A percentile compares a stretch with the other conserved stretches of the same genome.
Conservation (phyloP, 1,140 invertebrate genomes). For the Platyscapa corneri region DNA sequence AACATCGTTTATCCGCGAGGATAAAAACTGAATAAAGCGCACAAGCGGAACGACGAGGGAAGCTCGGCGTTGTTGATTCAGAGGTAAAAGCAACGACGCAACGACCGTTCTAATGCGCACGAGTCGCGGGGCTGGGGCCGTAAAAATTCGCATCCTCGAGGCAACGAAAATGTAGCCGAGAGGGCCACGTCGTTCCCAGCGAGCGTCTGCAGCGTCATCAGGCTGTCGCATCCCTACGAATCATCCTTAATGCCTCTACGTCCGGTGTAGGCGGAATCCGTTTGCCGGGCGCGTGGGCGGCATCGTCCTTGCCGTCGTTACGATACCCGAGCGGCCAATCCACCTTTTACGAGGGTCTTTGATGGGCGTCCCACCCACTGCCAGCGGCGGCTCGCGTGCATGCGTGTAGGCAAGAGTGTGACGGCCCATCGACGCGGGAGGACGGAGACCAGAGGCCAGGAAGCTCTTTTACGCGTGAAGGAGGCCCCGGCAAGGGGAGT, state of each 20-base stretch:
- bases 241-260: conserved; percentile 31
- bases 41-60: no score
- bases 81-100: no score
- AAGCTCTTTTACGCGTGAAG: background rate
- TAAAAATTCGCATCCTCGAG: no score
- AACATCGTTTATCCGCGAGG: no score
- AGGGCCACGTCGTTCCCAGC: background rate
- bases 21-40: no score
- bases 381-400: background rate
- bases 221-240: conserved; percentile 8
- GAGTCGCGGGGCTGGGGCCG: no score
- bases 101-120: no score
- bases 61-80: no score
- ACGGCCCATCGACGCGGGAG: background rate
- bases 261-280: conserved; percentile 13
- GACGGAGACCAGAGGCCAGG: no score
- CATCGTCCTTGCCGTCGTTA: conserved; percentile 1
- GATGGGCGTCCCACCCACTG: background rate
- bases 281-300: conserved; percentile 13
- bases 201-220: background rate
- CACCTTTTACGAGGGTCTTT: conserved; percentile 8
- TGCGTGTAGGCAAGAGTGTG: no score
- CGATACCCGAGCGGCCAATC: conserved; percentile 42
- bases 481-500: background rate
- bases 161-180: no score